phyloP scores from a whole-genome alignment of 92 coral and sea anemone genomes.

The Phymanthus crucifer region DNA sequence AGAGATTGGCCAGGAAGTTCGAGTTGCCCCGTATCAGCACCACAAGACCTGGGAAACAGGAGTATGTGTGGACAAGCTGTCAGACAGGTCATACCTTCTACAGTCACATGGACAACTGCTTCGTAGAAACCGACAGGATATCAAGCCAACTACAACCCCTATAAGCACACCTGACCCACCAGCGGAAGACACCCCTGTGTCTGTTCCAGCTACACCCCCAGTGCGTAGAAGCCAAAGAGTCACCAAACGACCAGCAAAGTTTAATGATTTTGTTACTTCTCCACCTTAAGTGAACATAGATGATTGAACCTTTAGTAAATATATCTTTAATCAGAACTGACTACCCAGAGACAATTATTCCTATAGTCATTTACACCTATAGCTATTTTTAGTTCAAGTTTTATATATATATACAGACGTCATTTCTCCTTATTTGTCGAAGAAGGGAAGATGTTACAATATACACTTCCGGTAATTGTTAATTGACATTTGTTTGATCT shows the following conservation, averaged over 20 bases:
- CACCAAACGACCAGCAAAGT: background rate
- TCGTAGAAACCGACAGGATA: conserved; percentile 1
- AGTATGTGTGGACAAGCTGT: conserved; percentile 29
- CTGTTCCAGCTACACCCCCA: background rate
- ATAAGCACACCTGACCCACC: background rate
- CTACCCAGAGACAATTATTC: background rate
- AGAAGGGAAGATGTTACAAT: conserved; percentile 4
- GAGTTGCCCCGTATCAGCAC: conserved; percentile 24
- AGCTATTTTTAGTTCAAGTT: background rate
- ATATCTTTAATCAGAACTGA: background rate
- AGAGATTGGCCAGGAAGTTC: conserved; percentile 55
- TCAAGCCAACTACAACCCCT: conserved; percentile 2
- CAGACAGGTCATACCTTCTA: conserved; percentile 37
- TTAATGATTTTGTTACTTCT: background rate
- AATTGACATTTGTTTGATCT: background rate
- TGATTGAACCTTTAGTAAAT: background rate
- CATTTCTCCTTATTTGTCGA: background rate
- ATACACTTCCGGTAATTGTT: background rate
- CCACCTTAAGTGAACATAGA: background rate
- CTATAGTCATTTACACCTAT: background rate
- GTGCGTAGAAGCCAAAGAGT: conserved; percentile 12
- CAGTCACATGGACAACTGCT: conserved; percentile 13
- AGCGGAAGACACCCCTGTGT: background rate
- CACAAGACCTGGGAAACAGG: conserved; percentile 31
- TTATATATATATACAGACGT: background rate